phyloP scores from a whole-genome alignment of 2,113 vertebrate species.

The Lontra canadensis region DNA sequence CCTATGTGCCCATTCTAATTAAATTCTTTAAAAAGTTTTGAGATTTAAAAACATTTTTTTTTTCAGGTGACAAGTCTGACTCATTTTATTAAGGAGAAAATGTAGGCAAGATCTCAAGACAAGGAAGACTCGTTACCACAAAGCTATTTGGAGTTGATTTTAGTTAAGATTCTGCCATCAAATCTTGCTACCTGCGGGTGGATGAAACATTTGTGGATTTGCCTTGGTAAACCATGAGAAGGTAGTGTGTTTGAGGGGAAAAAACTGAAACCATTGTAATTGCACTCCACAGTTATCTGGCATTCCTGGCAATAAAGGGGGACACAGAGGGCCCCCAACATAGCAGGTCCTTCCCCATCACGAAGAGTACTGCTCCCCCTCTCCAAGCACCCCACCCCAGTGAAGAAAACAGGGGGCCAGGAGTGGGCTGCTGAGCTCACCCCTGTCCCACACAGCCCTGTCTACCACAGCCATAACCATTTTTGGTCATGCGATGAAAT shows the following conservation, averaged over 20 bases:
- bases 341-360: background rate
- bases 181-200: background rate
- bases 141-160: background rate
- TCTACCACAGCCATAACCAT: background rate
- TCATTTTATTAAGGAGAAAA: conserved; percentile 34
- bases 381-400: background rate
- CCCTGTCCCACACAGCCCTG: background rate
- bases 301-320: background rate
- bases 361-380: rapidly evolving
- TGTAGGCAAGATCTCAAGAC: background rate
- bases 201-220: background rate
- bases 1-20: background rate
- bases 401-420: background rate
- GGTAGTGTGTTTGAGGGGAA: background rate
- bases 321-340: too few relatives aligned
- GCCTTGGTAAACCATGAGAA: conserved; percentile 33
- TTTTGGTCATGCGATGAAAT: background rate
- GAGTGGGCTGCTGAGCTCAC: background rate
- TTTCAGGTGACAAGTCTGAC: conserved; percentile 13
- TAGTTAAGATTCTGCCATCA: conserved; percentile 5
- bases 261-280: background rate
- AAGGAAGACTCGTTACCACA: background rate
- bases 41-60: background rate
- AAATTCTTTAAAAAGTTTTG: conserved; percentile 22
- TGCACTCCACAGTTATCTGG: background rate